These are phyloP conservation scores for Coranthus polyacanthus DNA, from an alignment of 2,797 vertebrate species.

Conservation along the genomic window DNA sequence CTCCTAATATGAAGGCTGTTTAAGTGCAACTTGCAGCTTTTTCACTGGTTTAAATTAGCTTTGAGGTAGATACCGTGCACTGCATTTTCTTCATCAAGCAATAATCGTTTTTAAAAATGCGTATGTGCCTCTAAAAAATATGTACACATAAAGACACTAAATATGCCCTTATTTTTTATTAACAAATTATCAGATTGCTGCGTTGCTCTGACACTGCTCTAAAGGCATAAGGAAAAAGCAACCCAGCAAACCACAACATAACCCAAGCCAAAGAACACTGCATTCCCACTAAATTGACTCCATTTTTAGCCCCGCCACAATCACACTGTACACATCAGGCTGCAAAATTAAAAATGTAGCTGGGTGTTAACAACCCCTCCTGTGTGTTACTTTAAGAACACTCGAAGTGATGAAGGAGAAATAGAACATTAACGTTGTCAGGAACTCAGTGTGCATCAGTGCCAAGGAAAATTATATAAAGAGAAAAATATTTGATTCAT, in stretches of 20 bases:
- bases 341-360: slow-evolving; percentile 14
- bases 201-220: background rate
- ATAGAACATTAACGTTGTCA: background rate
- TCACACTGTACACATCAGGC: slow-evolving; percentile 11
- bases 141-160: too few relatives aligned
- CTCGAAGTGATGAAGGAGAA: background rate
- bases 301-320: background rate
- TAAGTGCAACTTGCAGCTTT: too few relatives aligned
- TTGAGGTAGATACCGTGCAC: too few relatives aligned
- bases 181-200: background rate
- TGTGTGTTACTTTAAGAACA: background rate
- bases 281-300: slow-evolving; percentile 16
- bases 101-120: too few relatives aligned
- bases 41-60: background rate
- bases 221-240: slow-evolving; percentile 1
- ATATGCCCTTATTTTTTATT: background rate
- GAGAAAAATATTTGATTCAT: background rate
- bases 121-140: too few relatives aligned
- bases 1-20: background rate
- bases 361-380: slow-evolving; percentile 25
- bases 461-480: background rate
- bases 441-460: background rate
- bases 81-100: too few relatives aligned
- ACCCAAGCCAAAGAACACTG: slow-evolving; percentile 7
- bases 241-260: background rate